Evolutionary conservation across 2,113 vertebrate species (phyloP), one percentile per base, ranked within the genome.

Genomic region (Hoplias malabaricus): DNA sequence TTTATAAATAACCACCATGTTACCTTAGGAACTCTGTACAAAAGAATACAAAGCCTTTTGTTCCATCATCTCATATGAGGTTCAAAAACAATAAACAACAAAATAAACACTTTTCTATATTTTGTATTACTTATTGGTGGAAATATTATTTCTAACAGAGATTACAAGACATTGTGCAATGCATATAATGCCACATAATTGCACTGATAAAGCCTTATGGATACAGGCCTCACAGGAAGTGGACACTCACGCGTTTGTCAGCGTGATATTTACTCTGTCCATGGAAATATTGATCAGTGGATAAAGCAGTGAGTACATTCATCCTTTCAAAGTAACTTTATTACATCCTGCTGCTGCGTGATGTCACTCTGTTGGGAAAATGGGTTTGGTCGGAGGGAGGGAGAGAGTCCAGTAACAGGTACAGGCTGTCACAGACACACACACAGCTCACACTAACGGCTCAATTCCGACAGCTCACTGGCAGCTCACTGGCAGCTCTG

Each of bases 391-490:
- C 59, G 10, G 31, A 1, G 13, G 19, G 19, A 9, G 31, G 36
- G n/a, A n/a, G n/a, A n/a, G n/a, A 8, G 27, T 61, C 31, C 59
- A 63, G 31, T 63, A 63, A 63, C 59, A 63, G 33, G 59, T 63
- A 63, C 31, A 63, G 33, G 34, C 59, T 63, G 34, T 53, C 48
- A 53, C 48, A 48, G 43, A 48, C 4, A 19, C n/a, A 33, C 57
- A 33, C 56, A n/a, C 19, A n/a, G 29, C 31, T 33, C 31, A 19
- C 9, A 14, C 13, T 19, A 57, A 9, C 29, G 1, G 27, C 57
- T 61, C n/a, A 31, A 31, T 29, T 1, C 4, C 25, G 29, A 14
- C 11, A 43, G 2, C 1, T 43, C 16, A 48, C 4, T n/a, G 16
- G 1, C 0, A 16, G 16, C 13, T 59, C 6, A 5, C 59, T 16